Percentiles rank a stretch among this genome's conserved stretches.
phyloP scores from a whole-genome alignment of 2,797 vertebrate species.

The Toxotes lorentzi region DNA sequence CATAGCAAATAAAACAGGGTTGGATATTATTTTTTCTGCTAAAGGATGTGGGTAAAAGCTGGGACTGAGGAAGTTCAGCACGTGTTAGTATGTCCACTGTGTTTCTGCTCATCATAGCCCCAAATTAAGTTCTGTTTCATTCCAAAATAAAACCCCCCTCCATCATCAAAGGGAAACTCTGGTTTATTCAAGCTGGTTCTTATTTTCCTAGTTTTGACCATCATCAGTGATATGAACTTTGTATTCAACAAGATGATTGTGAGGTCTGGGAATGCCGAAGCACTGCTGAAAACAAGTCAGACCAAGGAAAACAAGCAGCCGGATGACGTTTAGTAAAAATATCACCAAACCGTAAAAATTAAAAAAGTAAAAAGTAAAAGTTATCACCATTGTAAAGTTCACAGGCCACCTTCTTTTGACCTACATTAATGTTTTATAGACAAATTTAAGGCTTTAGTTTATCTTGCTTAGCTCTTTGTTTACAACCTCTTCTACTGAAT shows the following conservation, averaged over 20 bases:
- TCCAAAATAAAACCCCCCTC: neutral
- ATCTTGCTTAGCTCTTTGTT: neutral
- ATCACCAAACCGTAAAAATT: neutral
- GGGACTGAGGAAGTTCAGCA: slow-evolving; percentile 20
- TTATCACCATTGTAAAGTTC: neutral
- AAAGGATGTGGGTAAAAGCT: slow-evolving; percentile 21
- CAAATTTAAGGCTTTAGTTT: neutral
- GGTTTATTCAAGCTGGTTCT: neutral
- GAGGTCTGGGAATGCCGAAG: neutral
- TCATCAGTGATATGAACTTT: neutral
- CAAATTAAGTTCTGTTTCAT: neutral
- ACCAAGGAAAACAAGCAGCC: neutral
- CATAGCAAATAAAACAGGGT: slow-evolving; percentile 32
- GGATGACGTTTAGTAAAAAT: neutral
- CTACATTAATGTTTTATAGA: neutral
- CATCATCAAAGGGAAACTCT: neutral
- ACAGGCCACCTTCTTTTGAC: neutral
- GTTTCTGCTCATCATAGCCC: neutral
- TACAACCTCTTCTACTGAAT: neutral
- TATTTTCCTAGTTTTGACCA: neutral
- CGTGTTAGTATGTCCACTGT: neutral
- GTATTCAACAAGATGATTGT: neutral
- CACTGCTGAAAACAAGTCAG: neutral
- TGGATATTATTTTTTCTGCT: slow-evolving; percentile 23
- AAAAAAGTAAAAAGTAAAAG: too few relatives aligned